Evolutionary conservation across 2,113 vertebrate species (phyloP), one percentile per base, ranked within the genome.

Genomic region (Albula glossodonta): DNA sequence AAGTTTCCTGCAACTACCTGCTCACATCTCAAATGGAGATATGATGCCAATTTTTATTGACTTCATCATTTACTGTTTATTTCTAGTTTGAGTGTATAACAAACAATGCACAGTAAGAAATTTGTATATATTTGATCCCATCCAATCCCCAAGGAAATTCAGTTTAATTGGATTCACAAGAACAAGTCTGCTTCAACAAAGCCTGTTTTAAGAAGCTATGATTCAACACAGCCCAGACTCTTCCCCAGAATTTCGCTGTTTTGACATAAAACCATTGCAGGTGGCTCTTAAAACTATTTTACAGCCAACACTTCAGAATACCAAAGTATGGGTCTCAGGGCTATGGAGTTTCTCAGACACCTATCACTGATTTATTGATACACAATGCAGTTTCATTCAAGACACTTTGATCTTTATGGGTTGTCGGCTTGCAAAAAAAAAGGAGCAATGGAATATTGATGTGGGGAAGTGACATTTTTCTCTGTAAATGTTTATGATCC

Each of bases 401-500:
- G 70, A 8, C 70, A 31, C 9, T 10, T 74, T 31, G 4, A 74
- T 74, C n/a, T 31, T 31, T 74, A 74, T 74, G n/a, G 63, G 70
- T 41, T 74, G 70, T 74, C 70, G 10, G 9, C 8, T 8, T 9
- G 70, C 60, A 10, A n/a, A 25, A 56, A 56, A 56, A 56, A 74
- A 74, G n/a, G 70, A 74, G n/a, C 10, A n/a, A 74, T n/a, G 31
- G 70, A 9, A 74, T 74, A 22, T 31, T 74, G 70, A 74, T 74
- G 70, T 31, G 7, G 2, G 31, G 70, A 31, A 74, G 70, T 31
- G 25, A 74, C 70, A 74, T 9, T 8, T 31, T n/a, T 74, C 70
- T 74, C 70, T 74, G 63, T 70, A 74, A 6, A 74, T 74, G 19
- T 74, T 74, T 74, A 74, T 31, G 70, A 74, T 74, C 63, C 70